phyloP scores from a whole-genome alignment of 2,888 invertebrate genomes.

The Cybosia mesomella region DNA sequence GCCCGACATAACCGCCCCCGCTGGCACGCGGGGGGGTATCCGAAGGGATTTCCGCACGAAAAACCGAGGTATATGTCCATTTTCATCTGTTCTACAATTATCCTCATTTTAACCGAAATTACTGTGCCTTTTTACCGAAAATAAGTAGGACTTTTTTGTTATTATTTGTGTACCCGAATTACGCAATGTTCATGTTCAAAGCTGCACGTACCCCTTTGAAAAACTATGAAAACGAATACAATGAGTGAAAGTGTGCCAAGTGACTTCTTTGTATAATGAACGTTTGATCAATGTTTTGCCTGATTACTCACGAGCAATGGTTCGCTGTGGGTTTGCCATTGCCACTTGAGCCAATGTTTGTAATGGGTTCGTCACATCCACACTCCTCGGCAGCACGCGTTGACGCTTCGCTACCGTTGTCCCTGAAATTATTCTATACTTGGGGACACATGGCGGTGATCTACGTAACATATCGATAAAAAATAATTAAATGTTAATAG shows the following conservation, averaged over 20 bases:
- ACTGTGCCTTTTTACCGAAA: neutral
- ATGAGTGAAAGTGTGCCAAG: conserved; percentile 18
- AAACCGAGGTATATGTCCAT: too few relatives aligned
- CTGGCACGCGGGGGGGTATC: too few relatives aligned
- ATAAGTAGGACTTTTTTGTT: too few relatives aligned
- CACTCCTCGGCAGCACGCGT: conserved; percentile 80
- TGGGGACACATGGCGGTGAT: conserved; percentile 48
- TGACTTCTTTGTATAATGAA: conserved; percentile 18
- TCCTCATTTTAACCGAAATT: neutral
- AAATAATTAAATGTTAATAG: conserved; percentile 12
- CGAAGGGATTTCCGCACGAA: too few relatives aligned
- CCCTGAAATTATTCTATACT: conserved; percentile 73
- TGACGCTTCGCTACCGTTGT: conserved; percentile 85
- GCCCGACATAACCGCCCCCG: too few relatives aligned
- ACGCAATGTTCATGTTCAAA: conserved; percentile 9
- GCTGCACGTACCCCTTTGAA: neutral
- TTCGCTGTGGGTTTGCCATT: conserved; percentile 77
- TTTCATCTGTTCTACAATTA: too few relatives aligned
- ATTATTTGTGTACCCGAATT: neutral
- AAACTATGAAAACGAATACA: neutral
- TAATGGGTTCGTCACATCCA: conserved; percentile 65
- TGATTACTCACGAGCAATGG: conserved; percentile 83
- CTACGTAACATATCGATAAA: neutral
- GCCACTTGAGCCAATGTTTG: conserved; percentile 59
- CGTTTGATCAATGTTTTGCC: conserved; percentile 46